A percentile compares a stretch with the other conserved stretches of the same genome.
Conservation (phyloP, 2,888 invertebrate genomes). For the Polymixis lichenea region DNA sequence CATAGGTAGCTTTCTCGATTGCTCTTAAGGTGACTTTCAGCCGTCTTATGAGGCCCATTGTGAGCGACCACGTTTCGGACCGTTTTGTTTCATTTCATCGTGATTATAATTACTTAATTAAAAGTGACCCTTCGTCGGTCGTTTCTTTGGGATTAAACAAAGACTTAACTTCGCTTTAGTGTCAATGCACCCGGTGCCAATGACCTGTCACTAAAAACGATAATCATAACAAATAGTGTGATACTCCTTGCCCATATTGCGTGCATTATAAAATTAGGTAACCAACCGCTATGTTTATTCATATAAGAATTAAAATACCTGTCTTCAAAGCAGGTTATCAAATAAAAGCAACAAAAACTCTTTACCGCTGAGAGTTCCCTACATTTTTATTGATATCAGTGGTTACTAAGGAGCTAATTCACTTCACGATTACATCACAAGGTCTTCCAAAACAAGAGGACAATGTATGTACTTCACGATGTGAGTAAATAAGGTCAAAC, state of each 20-base stretch:
- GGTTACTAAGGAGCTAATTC: background rate
- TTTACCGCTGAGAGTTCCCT: background rate
- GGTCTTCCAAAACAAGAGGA: background rate
- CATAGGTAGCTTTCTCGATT: too few species aligned
- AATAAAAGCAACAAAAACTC: background rate
- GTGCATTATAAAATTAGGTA: background rate
- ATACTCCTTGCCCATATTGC: background rate
- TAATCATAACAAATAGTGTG: too few species aligned
- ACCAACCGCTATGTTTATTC: background rate
- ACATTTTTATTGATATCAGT: background rate
- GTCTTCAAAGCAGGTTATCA: background rate
- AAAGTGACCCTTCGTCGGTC: too few species aligned
- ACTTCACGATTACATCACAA: background rate
- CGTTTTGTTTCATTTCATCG: too few species aligned
- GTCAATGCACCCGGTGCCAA: background rate
- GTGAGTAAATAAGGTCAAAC: constrained; percentile 23
- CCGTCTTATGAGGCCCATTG: too few species aligned
- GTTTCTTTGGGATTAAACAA: too few species aligned
- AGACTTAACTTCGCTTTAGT: background rate
- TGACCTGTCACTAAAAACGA: background rate
- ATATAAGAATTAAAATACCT: background rate
- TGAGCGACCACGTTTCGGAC: too few species aligned
- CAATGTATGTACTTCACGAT: constrained; percentile 6
- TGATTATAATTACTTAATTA: too few species aligned
- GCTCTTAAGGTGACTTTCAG: too few species aligned